Evolutionary conservation across 2,113 vertebrate species (phyloP).

Genomic region (Ginglymostoma cirratum): DNA sequence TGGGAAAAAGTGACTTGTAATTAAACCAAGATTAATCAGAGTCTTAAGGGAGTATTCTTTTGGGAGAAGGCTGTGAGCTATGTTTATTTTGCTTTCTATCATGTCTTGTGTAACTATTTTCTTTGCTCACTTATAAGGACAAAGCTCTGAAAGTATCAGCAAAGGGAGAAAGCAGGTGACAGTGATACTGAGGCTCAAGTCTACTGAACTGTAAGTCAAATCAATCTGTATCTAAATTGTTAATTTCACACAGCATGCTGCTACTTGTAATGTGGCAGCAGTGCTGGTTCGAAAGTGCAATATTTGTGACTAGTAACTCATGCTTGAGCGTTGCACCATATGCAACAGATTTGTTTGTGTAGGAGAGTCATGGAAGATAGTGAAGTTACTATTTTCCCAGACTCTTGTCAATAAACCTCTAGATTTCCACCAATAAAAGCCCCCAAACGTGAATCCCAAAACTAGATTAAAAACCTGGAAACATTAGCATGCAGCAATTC

Average conservation of each 20-base stretch:
- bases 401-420: background rate
- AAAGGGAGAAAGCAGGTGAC: conserved; percentile 27
- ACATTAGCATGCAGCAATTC: background rate
- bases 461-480: background rate
- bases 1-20: background rate
- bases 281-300: background rate
- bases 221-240: background rate
- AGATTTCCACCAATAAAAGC: background rate
- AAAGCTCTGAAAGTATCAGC: conserved; percentile 29
- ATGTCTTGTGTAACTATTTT: background rate
- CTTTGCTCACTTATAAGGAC: background rate
- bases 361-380: background rate
- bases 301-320: background rate
- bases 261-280: background rate
- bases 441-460: background rate
- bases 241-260: background rate
- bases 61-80: background rate
- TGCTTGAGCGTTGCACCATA: background rate
- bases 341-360: background rate
- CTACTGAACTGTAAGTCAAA: conserved; percentile 25
- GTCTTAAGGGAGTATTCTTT: background rate
- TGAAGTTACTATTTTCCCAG: background rate
- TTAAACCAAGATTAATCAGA: background rate
- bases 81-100: background rate
- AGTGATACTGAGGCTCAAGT: conserved; percentile 1